Conservation (phyloP, 2,888 invertebrate genomes). For the Diloba caeruleocephala region DNA sequence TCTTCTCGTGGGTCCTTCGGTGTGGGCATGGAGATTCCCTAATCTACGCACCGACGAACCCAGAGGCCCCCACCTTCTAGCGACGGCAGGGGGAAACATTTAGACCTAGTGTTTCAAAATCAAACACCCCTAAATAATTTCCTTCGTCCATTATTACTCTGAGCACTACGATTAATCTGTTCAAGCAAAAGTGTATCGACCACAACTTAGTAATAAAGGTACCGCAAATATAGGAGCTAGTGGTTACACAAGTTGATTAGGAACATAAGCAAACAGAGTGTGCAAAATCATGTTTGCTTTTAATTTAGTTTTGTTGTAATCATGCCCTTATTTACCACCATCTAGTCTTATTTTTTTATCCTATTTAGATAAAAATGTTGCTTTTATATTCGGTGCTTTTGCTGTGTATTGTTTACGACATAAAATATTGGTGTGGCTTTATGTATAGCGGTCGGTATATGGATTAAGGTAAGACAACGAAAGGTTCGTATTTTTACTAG, state of each 20-base stretch:
- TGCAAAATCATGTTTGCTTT: slow-evolving; percentile 68
- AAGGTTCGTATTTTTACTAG: too few relatives aligned
- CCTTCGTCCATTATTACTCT: not conserved
- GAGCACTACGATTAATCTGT: not conserved
- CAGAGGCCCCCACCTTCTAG: too few relatives aligned
- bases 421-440: too few relatives aligned
- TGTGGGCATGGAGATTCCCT: too few relatives aligned
- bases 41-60: too few relatives aligned
- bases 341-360: slow-evolving; percentile 3
- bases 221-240: slow-evolving; percentile 50
- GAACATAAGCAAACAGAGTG: slow-evolving; percentile 62
- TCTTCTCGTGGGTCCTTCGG: too few relatives aligned
- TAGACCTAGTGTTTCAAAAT: too few relatives aligned
- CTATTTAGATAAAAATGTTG: slow-evolving; percentile 1
- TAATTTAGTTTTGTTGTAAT: slow-evolving; percentile 65
- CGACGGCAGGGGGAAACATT: too few relatives aligned
- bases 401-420: too few relatives aligned
- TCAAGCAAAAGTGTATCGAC: slow-evolving; percentile 11
- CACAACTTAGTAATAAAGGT: slow-evolving; percentile 27
- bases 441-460: too few relatives aligned
- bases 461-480: too few relatives aligned
- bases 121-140: too few relatives aligned
- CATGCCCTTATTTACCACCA: slow-evolving; percentile 21
- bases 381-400: not conserved
- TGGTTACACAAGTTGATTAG: slow-evolving; percentile 67